Evolutionary conservation across 2,113 vertebrate species (phyloP).

Genomic region (Leptocoma aspasia): DNA sequence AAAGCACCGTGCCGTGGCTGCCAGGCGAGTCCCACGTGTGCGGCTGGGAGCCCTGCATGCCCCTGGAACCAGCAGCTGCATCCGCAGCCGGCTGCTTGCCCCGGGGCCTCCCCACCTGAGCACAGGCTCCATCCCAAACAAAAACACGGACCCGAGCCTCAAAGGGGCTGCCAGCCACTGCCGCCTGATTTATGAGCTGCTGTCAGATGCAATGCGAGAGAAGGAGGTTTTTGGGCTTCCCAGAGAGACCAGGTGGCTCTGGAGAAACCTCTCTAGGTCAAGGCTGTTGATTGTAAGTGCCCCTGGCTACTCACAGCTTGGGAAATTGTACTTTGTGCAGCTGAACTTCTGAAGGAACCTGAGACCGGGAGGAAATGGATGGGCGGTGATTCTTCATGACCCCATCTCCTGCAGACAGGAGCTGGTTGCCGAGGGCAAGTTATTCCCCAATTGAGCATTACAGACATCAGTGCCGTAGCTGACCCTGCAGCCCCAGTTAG

Average conservation of each 20-base stretch:
- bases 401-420: background rate
- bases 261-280: background rate
- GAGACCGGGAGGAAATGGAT: background rate
- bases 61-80: background rate
- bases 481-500: background rate
- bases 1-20: accelerated
- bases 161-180: background rate
- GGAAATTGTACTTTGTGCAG: background rate
- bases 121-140: background rate
- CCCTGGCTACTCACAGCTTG: background rate
- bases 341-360: slow-evolving; percentile 5
- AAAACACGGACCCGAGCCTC: background rate
- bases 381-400: background rate
- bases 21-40: background rate
- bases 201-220: background rate
- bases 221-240: background rate
- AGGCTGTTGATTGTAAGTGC: background rate
- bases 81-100: background rate
- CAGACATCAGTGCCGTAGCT: background rate
- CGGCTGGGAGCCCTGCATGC: background rate
- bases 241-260: slow-evolving; percentile 26
- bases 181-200: slow-evolving; percentile 15
- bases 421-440: background rate
- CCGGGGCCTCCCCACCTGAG: background rate
- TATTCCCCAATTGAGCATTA: background rate